Conservation (phyloP, 2,888 invertebrate genomes). For the Microctonus aethiopoides region DNA sequence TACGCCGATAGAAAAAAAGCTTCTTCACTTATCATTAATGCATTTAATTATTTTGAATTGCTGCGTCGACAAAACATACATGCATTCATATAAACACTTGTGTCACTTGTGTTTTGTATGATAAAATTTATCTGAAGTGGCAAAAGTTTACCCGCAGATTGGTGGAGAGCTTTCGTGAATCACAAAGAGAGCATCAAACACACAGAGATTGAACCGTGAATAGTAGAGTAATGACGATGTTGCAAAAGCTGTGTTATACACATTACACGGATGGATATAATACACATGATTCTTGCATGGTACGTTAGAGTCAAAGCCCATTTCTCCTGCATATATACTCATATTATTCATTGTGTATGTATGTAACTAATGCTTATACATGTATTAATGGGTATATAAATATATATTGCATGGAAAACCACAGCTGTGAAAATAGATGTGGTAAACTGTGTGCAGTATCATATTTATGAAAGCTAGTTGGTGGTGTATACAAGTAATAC, state of each 20-base stretch:
- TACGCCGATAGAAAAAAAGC: no score
- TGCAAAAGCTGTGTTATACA: constrained; percentile 22
- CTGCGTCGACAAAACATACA: no score
- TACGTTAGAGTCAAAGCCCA: neutral
- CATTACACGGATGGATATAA: constrained; percentile 18
- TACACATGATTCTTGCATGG: constrained; percentile 1
- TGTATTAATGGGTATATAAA: neutral
- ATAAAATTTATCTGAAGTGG: no score
- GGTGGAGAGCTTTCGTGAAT: constrained; percentile 11
- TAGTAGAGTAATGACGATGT: constrained; percentile 7
- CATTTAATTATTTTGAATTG: no score
- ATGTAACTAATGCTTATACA: no score
- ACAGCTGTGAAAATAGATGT: constrained; percentile 46
- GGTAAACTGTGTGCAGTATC: constrained; percentile 26
- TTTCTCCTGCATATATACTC: neutral
- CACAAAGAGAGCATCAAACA: neutral
- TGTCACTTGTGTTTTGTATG: no score
- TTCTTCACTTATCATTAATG: no score
- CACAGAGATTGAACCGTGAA: neutral
- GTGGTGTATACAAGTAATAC: neutral
- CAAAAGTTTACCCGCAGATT: no score
- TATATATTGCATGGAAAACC: constrained; percentile 47
- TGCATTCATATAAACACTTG: no score
- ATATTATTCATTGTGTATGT: neutral
- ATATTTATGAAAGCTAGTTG: neutral